Evolutionary conservation across 2,888 invertebrate genomes (phyloP).

Genomic region (Drosophila aldrichi): DNA sequence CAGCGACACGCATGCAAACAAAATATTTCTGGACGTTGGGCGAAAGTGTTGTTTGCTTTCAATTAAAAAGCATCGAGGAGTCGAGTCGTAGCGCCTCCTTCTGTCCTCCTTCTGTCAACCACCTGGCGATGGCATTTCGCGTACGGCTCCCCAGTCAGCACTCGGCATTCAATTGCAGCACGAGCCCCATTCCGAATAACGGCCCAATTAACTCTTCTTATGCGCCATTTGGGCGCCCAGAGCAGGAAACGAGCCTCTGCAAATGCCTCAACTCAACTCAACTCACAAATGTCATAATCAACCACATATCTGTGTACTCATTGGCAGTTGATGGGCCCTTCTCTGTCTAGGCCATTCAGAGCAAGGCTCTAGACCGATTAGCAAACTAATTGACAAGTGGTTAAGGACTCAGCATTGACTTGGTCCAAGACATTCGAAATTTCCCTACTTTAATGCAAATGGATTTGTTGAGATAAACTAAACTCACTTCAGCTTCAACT

Average conservation of each 20-base stretch:
- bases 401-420: neutral
- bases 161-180: slow-evolving; percentile 45
- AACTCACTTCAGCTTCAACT: neutral
- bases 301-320: slow-evolving; percentile 6
- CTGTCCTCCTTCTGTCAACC: slow-evolving; percentile 14
- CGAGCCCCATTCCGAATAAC: slow-evolving; percentile 39
- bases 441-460: no score
- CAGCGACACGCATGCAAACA: slow-evolving; percentile 78
- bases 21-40: slow-evolving; percentile 28
- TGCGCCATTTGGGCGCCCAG: slow-evolving; percentile 9
- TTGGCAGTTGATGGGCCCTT: neutral
- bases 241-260: slow-evolving; percentile 2
- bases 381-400: neutral
- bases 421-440: neutral
- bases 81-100: neutral
- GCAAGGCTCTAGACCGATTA: neutral
- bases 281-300: slow-evolving; percentile 17
- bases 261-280: slow-evolving; percentile 10
- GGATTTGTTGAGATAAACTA: neutral
- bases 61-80: slow-evolving; percentile 65
- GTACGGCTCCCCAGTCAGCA: slow-evolving; percentile 54
- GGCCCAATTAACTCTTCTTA: slow-evolving; percentile 56
- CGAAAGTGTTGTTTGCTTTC: slow-evolving; percentile 75
- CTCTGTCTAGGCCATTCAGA: neutral
- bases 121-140: slow-evolving; percentile 19